A percentile compares a stretch with the other conserved stretches of the same genome.
Evolutionary conservation across 2,888 invertebrate species (phyloP).

Genomic region (Cheilosia soror): DNA sequence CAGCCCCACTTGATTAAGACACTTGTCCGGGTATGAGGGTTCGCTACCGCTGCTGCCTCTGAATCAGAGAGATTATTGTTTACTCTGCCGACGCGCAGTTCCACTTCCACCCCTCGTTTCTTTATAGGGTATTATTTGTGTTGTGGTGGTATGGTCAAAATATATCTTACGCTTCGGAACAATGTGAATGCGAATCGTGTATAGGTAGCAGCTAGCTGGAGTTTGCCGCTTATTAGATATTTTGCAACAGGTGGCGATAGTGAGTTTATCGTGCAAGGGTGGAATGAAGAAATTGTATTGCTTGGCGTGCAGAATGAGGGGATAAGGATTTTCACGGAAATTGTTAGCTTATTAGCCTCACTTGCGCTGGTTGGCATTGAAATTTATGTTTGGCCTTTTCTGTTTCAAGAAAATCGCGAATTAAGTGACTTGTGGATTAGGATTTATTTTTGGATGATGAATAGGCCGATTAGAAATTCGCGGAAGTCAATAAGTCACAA

Average conservation of each 20-base stretch:
- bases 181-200: not conserved
- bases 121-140: constrained; percentile 42
- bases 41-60: not conserved
- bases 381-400: constrained; percentile 23
- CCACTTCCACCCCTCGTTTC: constrained; percentile 60
- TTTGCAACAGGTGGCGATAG: constrained; percentile 57
- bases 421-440: constrained; percentile 44
- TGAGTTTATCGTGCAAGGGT: constrained; percentile 50
- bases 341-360: constrained; percentile 59
- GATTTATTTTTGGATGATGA: constrained; percentile 40
- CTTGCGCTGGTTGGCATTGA: constrained; percentile 33
- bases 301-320: constrained; percentile 52
- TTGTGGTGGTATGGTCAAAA: constrained; percentile 36
- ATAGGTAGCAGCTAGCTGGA: constrained; percentile 18
- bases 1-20: constrained; percentile 68
- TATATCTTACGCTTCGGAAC: constrained; percentile 17
- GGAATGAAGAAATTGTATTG: constrained; percentile 35
- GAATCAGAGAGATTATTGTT: constrained; percentile 53
- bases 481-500: constrained; percentile 37
- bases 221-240: constrained; percentile 46
- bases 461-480: constrained; percentile 4
- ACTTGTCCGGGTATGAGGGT: constrained; percentile 47
- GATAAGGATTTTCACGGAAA: constrained; percentile 60
- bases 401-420: constrained; percentile 36
- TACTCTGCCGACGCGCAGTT: constrained; percentile 43